Conservation (phyloP, 2,797 vertebrate genomes). For the Poecile montanus region DNA sequence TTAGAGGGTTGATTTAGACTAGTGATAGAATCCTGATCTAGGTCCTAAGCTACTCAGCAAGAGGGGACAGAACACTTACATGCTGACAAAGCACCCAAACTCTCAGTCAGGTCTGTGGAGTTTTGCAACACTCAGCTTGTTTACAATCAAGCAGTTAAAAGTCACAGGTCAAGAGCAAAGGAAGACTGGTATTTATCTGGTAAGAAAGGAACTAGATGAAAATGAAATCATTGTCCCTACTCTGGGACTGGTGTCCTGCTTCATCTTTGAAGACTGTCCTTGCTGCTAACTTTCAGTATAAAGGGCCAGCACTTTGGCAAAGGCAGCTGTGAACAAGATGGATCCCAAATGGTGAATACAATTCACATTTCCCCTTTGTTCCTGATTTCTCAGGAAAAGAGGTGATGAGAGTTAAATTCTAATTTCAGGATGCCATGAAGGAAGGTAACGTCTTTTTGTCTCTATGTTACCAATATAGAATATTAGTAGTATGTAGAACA, state of each 20-base stretch:
- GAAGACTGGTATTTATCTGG: background rate
- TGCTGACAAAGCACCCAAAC: background rate
- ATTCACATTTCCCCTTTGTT: background rate
- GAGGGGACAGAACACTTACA: background rate
- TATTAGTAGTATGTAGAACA: background rate
- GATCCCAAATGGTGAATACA: background rate
- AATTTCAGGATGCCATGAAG: background rate
- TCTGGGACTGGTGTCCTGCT: background rate
- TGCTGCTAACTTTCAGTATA: background rate
- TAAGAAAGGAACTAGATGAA: background rate
- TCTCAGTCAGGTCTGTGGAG: background rate
- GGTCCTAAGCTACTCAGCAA: background rate
- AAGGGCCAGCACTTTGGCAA: background rate
- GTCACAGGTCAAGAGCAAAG: background rate
- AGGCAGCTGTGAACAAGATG: background rate
- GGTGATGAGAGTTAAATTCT: background rate
- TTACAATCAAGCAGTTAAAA: background rate
- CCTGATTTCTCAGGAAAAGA: background rate
- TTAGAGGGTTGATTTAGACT: background rate
- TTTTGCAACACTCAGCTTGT: background rate
- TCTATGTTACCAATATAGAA: background rate
- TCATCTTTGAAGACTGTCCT: background rate
- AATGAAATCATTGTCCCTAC: background rate
- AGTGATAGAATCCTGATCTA: background rate
- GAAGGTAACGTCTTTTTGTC: background rate